phyloP scores from a whole-genome alignment of 1,140 invertebrate genomes.

The roundworm (Caenorhabditis elegans) region DNA sequence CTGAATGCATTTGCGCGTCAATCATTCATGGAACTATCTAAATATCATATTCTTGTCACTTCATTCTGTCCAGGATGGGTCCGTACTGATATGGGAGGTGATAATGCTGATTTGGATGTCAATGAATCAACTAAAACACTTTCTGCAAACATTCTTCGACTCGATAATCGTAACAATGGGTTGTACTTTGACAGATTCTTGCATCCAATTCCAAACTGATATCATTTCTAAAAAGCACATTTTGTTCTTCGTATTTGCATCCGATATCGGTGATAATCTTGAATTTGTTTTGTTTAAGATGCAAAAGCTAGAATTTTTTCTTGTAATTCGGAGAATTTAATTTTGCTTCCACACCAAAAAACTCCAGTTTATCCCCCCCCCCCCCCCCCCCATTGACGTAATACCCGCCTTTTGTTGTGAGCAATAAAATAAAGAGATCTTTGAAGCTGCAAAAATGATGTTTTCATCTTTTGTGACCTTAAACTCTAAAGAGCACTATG shows the following conservation, averaged over 20 bases:
- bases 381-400: neutral
- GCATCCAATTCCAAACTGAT: slow-evolving; percentile 9
- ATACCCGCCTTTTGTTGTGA: neutral
- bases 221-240: too few relatives aligned
- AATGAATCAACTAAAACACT: neutral
- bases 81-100: slow-evolving; percentile 41
- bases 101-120: neutral
- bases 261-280: neutral
- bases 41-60: slow-evolving; percentile 2
- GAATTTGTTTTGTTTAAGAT: neutral
- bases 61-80: slow-evolving; percentile 44
- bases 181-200: neutral
- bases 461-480: neutral
- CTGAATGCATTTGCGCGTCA: slow-evolving; percentile 31
- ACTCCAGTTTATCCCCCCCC: neutral
- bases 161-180: slow-evolving; percentile 8
- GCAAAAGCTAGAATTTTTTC: too few relatives aligned
- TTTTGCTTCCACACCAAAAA: neutral
- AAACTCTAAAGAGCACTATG: neutral
- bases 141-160: slow-evolving; percentile 1
- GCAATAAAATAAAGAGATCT: neutral
- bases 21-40: slow-evolving; percentile 7
- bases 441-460: neutral
- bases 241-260: neutral
- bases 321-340: neutral